Percentiles rank a stretch among this genome's conserved stretches.
Conservation (phyloP, 2,113 vertebrate genomes). For the Puntigrus tetrazona region DNA sequence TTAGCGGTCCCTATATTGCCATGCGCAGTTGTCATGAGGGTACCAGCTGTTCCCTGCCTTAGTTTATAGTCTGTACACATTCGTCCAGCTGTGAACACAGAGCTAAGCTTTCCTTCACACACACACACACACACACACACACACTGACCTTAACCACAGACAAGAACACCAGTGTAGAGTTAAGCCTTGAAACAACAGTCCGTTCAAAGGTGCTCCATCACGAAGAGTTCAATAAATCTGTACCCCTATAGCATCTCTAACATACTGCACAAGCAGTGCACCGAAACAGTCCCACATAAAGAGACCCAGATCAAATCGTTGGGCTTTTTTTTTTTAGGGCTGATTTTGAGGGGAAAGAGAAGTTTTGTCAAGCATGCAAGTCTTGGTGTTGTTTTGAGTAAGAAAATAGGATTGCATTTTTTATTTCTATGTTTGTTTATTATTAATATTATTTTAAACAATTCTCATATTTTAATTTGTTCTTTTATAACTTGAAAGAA, state of each 20-base stretch:
- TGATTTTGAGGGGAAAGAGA: neutral
- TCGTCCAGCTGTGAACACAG: conserved; percentile 49
- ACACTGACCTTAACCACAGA: conserved; percentile 46
- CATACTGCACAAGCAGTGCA: neutral
- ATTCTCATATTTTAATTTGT: neutral
- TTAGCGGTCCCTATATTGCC: conserved; percentile 58
- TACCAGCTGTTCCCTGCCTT: conserved; percentile 61
- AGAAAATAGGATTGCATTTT: neutral
- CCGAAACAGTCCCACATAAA: neutral
- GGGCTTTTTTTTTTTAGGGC: neutral
- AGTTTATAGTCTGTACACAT: conserved; percentile 70
- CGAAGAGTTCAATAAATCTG: conserved; percentile 27
- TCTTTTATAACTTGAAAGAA: neutral
- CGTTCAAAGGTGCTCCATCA: conserved; percentile 12
- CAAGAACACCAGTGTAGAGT: conserved; percentile 23
- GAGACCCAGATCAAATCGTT: neutral
- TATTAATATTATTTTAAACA: neutral
- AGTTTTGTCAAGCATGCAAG: neutral
- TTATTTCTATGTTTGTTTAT: no score
- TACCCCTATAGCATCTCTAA: conserved; percentile 18
- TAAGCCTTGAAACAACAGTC: conserved; percentile 38
- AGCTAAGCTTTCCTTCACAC: conserved; percentile 39
- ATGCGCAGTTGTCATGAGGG: conserved; percentile 21
- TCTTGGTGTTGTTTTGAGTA: neutral
- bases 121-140: conserved; percentile 17